Base-by-base conservation (phyloP, 2,113 vertebrate species). In the Agapornis roseicollis region DNA sequence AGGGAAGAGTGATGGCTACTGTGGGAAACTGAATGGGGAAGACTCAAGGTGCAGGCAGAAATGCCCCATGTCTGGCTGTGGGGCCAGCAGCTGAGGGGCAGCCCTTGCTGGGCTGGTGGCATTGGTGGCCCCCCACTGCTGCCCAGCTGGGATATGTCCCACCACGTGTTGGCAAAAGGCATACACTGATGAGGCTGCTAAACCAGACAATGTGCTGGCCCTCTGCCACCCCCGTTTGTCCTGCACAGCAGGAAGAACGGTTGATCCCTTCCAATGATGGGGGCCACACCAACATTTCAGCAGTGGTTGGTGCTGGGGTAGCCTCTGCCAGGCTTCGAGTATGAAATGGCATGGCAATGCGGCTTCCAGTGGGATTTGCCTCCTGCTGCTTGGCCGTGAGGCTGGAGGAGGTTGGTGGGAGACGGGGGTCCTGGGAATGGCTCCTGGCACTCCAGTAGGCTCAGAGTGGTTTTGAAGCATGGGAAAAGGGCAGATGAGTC, bases 31-130 rank as follows among this genome's bases (percentile, higher is more conserved):
- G 58, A 66, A 55, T 1, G 47, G 76, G 49, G 19, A 39, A 66
- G 76, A 44, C 46, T 85, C 17, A 5, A 31, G 50, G 29, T 28
- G 37, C 87, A 56, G 55, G 7, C 24, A 64, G 77, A 69, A 66
- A 28, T 22, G 11, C 10, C 25, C 41, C 2, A 1, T 10, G 56
- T 2, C 49, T 10, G 4, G 49, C 12, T 1, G 11, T 1, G 4
- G 47, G n/a, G 13, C 49, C 0, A 0, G 44, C 11, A 68, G 68
- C 35, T 0, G 0, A 33, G 52, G 46, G 53, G 9, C 63, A 76
- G 42, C 29, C 65, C 47, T 31, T 55, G 28, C 33, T 37, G 47
- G 24, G 13, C 13, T 41, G 33, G 53, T 42, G 56, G 23, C 70
- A 69, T 6, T n/a, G 66, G 56, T 1, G 1, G 16, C 39, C 46